These are phyloP conservation scores for Chionomys nivalis DNA, from an alignment of 2,113 vertebrate species.

Conservation along the genomic window DNA sequence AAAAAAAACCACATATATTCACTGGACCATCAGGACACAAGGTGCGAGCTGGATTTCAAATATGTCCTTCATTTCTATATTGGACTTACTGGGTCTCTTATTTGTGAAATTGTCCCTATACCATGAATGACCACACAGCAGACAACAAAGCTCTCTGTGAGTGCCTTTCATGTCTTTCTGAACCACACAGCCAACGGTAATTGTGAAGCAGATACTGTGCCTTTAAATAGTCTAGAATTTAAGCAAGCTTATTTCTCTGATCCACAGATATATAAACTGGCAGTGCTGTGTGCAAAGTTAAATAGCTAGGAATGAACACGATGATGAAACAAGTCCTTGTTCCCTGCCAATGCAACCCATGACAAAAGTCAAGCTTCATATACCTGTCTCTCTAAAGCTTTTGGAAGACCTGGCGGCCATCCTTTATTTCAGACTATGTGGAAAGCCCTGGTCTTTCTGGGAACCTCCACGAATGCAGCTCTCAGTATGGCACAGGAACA, in stretches of 20 bases:
- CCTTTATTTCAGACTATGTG: neutral
- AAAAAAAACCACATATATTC: neutral
- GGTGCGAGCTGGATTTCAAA: neutral
- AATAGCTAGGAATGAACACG: neutral
- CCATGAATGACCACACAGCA: neutral
- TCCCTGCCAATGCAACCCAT: neutral
- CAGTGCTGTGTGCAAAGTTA: neutral
- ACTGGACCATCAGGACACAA: neutral
- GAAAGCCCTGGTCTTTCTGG: neutral
- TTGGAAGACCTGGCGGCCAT: neutral
- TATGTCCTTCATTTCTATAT: slow-evolving; percentile 11
- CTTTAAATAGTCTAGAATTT: neutral
- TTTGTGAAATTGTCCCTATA: neutral
- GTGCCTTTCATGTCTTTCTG: neutral
- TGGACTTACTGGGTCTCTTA: neutral
- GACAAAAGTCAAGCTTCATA: neutral
- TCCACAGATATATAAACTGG: neutral
- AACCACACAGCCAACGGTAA: neutral
- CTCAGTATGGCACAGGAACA: neutral
- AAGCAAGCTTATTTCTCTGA: neutral
- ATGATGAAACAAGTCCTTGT: neutral
- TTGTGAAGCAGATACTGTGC: neutral
- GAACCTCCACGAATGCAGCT: neutral
- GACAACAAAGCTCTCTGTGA: neutral
- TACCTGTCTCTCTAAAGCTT: neutral